Evolutionary conservation across 2,888 invertebrate genomes (phyloP).

Genomic region (Vandiemenella viatica): DNA sequence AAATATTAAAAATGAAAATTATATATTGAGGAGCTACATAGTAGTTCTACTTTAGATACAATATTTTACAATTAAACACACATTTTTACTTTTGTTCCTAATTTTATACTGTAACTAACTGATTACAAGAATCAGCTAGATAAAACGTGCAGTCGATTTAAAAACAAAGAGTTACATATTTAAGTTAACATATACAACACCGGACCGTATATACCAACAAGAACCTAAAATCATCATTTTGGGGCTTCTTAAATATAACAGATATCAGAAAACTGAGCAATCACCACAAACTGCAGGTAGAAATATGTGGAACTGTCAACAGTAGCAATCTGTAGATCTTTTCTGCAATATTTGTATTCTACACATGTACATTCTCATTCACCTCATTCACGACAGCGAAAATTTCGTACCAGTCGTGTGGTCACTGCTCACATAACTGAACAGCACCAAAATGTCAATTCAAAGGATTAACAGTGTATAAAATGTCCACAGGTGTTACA

Average conservation of each 20-base stretch:
- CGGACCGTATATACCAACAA: conserved; percentile 3
- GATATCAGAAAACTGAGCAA: neutral
- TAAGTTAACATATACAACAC: conserved; percentile 6
- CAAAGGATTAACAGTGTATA: too few relatives aligned
- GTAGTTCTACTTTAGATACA: conserved; percentile 25
- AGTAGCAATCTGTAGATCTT: too few relatives aligned
- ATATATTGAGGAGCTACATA: conserved; percentile 13
- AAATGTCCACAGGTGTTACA: too few relatives aligned
- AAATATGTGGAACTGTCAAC: too few relatives aligned
- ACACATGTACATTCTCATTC: too few relatives aligned
- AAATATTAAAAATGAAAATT: neutral
- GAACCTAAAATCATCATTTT: conserved; percentile 7
- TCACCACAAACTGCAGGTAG: too few relatives aligned
- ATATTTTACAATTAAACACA: conserved; percentile 32
- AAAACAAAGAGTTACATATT: conserved; percentile 5
- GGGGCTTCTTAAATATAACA: neutral
- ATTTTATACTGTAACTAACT: conserved; percentile 7
- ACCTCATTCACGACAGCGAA: too few relatives aligned
- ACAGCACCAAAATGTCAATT: too few relatives aligned
- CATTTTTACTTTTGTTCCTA: conserved; percentile 16
- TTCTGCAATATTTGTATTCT: too few relatives aligned
- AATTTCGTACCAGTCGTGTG: too few relatives aligned
- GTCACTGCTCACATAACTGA: too few relatives aligned
- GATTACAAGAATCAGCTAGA: conserved; percentile 1
- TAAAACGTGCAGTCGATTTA: conserved; percentile 3